phyloP scores from a whole-genome alignment of 2,113 vertebrate genomes.

The Piliocolobus tephrosceles region DNA sequence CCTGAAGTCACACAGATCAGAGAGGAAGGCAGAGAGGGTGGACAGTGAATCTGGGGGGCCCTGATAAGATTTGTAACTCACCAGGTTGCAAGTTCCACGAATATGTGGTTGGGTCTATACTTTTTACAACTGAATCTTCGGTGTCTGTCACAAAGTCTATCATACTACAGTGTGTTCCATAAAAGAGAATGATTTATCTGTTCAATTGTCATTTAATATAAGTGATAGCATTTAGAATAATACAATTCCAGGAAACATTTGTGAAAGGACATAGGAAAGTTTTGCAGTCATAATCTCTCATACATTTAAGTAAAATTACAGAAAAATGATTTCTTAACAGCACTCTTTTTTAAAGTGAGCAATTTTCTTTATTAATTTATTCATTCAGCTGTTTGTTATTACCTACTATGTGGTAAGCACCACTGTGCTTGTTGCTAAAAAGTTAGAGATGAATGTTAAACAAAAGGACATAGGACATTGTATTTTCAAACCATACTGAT shows the following conservation, averaged over 20 bases:
- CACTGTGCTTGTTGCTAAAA: background rate
- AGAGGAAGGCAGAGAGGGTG: background rate
- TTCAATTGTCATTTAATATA: background rate
- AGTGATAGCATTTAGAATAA: background rate
- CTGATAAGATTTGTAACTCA: background rate
- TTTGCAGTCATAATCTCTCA: background rate
- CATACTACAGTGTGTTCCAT: background rate
- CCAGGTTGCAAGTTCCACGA: background rate
- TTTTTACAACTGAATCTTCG: background rate
- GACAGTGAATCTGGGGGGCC: background rate
- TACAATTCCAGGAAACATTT: background rate
- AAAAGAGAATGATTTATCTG: background rate
- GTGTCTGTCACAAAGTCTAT: background rate
- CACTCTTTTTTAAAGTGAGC: background rate
- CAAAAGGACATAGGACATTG: background rate
- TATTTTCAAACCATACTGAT: background rate
- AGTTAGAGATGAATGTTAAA: slow-evolving; percentile 15
- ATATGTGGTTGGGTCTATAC: background rate
- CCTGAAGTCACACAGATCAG: background rate
- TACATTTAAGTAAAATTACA: background rate
- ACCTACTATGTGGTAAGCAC: background rate
- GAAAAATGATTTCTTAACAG: background rate
- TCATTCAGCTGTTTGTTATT: background rate
- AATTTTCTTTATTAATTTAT: background rate
- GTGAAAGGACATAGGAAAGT: background rate